Conservation (phyloP, 2,888 invertebrate genomes). For the Cryptocephalus primarius region DNA sequence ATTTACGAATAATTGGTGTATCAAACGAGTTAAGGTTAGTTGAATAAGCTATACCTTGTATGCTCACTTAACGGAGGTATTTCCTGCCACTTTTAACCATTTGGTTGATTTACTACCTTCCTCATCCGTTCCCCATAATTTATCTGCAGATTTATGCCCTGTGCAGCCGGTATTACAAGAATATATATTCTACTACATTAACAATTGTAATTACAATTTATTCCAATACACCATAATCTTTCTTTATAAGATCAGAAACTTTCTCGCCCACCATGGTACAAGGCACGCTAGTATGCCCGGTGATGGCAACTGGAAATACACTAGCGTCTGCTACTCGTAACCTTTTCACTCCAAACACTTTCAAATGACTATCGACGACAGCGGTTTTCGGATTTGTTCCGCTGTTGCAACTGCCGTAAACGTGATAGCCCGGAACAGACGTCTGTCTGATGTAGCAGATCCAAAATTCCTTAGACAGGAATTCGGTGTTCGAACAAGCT, state of each 20-base stretch:
- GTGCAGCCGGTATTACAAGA: no score
- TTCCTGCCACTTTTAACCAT: no score
- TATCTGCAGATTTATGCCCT: no score
- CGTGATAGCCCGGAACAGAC: conserved; percentile 43
- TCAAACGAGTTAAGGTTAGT: no score
- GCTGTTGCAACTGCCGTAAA: conserved; percentile 58
- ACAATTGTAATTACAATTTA: background rate
- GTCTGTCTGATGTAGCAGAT: conserved; percentile 43
- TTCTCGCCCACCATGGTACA: conserved; percentile 60
- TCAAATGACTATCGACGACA: conserved; percentile 50
- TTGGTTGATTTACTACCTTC: no score
- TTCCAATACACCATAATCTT: conserved; percentile 14
- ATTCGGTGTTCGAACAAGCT: conserved; percentile 37
- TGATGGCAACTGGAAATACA: conserved; percentile 48
- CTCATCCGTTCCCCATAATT: no score
- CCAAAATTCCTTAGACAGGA: conserved; percentile 55
- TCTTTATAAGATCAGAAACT: conserved; percentile 51
- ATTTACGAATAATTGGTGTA: no score
- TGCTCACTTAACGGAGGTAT: no score
- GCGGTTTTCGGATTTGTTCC: conserved; percentile 48
- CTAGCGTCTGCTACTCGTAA: conserved; percentile 56
- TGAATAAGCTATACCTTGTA: no score
- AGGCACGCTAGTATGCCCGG: conserved; percentile 56
- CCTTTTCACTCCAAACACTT: conserved; percentile 46
- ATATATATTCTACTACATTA: no score